Evolutionary conservation across 2,797 vertebrate species (phyloP).

Genomic region (Bucorvus abyssinicus): DNA sequence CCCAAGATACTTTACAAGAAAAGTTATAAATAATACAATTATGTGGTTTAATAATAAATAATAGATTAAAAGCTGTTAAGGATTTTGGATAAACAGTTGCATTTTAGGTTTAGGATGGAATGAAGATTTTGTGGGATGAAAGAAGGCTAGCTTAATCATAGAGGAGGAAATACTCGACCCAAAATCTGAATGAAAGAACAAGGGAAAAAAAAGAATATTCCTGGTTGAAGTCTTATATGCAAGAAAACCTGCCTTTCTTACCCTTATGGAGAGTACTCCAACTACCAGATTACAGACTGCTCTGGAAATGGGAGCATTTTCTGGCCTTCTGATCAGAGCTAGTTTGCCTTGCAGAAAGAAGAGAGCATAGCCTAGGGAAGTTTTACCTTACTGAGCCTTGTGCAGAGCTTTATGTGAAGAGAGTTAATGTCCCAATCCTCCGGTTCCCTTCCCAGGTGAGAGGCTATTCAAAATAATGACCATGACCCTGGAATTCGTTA

Average conservation of each 20-base stretch:
- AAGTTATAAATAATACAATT: slow-evolving; percentile 58
- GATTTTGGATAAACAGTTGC: background rate
- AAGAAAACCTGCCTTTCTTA: background rate
- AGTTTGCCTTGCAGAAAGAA: background rate
- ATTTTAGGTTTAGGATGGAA: background rate
- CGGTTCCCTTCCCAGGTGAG: background rate
- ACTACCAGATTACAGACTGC: background rate
- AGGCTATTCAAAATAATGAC: background rate
- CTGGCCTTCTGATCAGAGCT: background rate
- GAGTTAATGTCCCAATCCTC: background rate
- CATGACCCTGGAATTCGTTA: background rate
- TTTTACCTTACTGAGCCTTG: background rate
- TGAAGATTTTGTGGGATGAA: background rate
- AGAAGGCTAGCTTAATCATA: background rate
- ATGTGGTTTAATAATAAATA: slow-evolving; percentile 47
- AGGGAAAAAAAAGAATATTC: background rate
- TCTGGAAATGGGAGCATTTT: background rate
- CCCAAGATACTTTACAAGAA: slow-evolving; percentile 17
- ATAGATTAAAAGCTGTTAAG: slow-evolving; percentile 49
- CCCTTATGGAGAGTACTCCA: background rate
- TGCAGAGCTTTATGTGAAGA: background rate
- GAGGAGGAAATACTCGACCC: background rate
- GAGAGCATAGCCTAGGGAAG: background rate
- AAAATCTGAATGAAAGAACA: background rate
- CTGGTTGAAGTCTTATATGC: background rate